phyloP scores from a whole-genome alignment of 1,140 invertebrate genomes.

The Drosophila mayri region DNA sequence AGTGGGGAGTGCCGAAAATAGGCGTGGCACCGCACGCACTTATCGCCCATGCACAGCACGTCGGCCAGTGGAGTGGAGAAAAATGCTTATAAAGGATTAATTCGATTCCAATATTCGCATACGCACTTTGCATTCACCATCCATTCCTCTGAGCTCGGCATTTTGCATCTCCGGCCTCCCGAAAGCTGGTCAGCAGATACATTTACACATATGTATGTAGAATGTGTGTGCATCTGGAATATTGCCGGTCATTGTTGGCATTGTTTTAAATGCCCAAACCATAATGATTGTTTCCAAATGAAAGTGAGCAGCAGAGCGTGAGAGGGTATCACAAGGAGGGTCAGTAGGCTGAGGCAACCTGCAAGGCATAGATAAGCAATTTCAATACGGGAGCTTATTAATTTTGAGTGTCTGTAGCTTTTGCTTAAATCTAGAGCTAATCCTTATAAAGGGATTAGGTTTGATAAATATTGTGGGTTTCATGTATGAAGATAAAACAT shows the following conservation, averaged over 20 bases:
- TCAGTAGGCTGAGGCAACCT: not conserved
- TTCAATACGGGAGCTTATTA: not conserved
- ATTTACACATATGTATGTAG: not conserved
- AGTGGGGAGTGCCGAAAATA: constrained; percentile 20
- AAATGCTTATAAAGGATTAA: constrained; percentile 83
- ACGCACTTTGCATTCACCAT: constrained; percentile 21
- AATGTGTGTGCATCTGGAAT: constrained; percentile 11
- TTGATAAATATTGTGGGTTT: not conserved
- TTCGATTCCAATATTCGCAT: constrained; percentile 78
- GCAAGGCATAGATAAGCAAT: not conserved
- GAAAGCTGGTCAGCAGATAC: constrained; percentile 41
- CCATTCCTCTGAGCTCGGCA: not conserved
- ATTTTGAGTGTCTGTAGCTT: not conserved
- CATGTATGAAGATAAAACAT: not conserved
- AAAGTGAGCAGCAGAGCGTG: constrained; percentile 24
- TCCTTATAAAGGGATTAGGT: not conserved
- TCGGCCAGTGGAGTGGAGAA: constrained; percentile 69
- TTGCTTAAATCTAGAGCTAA: not conserved
- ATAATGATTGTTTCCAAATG: constrained; percentile 49
- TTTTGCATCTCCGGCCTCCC: constrained; percentile 21
- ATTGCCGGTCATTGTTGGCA: constrained; percentile 55
- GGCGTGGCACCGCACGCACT: constrained; percentile 72
- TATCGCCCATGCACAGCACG: constrained; percentile 76
- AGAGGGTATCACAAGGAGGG: constrained; percentile 10
- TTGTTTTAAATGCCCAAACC: constrained; percentile 54